These are phyloP conservation scores for Pseudoatta argentina DNA, from an alignment of 1,140 invertebrate species.

Conservation along the genomic window DNA sequence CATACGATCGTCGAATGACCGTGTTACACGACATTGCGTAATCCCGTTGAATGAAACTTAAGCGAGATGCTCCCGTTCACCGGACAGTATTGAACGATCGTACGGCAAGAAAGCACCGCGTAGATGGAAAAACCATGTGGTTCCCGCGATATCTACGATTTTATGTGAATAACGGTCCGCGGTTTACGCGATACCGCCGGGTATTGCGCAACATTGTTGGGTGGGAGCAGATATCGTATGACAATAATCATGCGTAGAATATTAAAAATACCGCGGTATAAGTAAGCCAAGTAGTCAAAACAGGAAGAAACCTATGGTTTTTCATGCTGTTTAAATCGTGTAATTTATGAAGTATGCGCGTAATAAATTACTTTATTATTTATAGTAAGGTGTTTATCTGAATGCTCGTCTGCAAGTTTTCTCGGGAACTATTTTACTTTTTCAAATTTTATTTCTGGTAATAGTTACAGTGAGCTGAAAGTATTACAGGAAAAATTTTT, in stretches of 20 bases:
- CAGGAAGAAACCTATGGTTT: not conserved
- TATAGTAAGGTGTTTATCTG: no score
- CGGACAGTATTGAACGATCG: not conserved
- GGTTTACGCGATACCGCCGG: not conserved
- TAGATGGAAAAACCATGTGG: slow-evolving; percentile 9
- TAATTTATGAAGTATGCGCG: no score
- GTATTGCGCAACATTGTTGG: slow-evolving; percentile 22
- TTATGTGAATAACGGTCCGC: slow-evolving; percentile 5
- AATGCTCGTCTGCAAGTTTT: no score
- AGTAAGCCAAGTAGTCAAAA: not conserved
- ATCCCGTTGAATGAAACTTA: slow-evolving; percentile 40
- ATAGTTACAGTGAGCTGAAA: no score
- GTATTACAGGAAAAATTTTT: no score
- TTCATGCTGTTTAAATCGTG: no score
- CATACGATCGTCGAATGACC: not conserved
- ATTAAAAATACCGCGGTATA: not conserved
- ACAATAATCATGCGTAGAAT: not conserved
- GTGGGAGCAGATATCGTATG: not conserved
- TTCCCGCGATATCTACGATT: not conserved
- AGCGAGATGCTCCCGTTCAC: slow-evolving; percentile 42
- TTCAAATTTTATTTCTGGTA: no score
- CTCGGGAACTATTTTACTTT: no score
- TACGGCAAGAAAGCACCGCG: not conserved
- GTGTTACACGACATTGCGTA: slow-evolving; percentile 64
- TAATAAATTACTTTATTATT: no score